Base-by-base conservation (phyloP, 2,797 vertebrate species). In the Scolopax rusticola region DNA sequence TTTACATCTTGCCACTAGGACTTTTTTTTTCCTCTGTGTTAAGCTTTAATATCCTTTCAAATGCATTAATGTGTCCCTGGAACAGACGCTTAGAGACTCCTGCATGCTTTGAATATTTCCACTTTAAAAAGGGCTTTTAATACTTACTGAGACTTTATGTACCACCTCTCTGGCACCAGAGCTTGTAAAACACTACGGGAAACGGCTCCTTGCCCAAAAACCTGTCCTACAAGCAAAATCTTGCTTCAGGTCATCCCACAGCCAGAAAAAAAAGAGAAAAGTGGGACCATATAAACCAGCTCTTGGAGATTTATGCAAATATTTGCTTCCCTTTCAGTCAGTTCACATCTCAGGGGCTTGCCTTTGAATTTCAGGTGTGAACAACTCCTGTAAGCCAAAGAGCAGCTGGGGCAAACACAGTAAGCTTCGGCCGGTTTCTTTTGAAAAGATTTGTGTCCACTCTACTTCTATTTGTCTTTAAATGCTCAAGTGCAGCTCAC, bases 21-120 rank as follows among this genome's bases (percentile, higher is more conserved):
- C 85, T 94, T 95, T 87, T 96, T 95, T 89, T 87, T 78, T 18
- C 27, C 45, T 97, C 94, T 90, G 68, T 94, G 97, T 93, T 98
- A 98, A 98, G 97, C 97, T 98, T 97, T 98, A 98, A 98, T 98
- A 98, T 97, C 96, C 93, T 97, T 98, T 98, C 97, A 98, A 97
- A 98, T 97, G 97, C 94, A 98, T 98, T 98, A 98, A 98, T 97
- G 56, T 97, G 95, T 97, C 95, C 85, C 96, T 97, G 97, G 96
- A 98, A 98, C 93, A 97, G 96, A 97, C 21, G 64, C 96, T 98
- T 97, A 97, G 93, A 98, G 97, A 97, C 71, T 97, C 85, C 91
- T 94, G 93, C 88, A 95, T 85, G 80, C 97, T 98, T 98, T 98
- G 97, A 98, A 98, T 98, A 98, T 98, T 98, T 98, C 94, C 93